Evolutionary conservation across 2,797 vertebrate genomes (phyloP), one percentile per base, ranked within the genome.

Genomic region (Falco cherrug): DNA sequence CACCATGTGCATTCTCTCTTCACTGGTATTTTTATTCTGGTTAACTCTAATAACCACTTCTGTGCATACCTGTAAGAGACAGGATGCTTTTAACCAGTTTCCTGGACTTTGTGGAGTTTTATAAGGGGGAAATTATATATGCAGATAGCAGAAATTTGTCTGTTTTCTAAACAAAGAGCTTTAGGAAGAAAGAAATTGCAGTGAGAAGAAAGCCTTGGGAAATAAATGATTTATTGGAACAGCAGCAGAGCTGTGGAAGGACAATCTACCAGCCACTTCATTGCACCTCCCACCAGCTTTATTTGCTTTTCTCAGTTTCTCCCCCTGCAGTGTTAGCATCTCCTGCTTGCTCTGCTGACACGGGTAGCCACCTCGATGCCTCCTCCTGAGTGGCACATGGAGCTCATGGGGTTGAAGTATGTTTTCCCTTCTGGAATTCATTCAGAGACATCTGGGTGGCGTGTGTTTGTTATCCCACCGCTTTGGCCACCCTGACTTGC

Each of bases 11-110:
- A 33, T 94, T 85, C 37, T 84, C 45, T 90, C 25, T 45, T 92
- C 14, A 14, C 82, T 56, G n/a, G 74, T 61, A 56, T 56, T 77
- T 48, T 84, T 74, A 61, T 69, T 81, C 37, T 78, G 5, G 6
- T 78, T 65, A 60, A 60, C 33, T 75, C 31, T 75, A 65, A 35
- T n/a, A 81, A 63, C 53, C 3, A 1, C 26, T 54, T 79, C 53
- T 73, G 50, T 9, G 3, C 7, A 2, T 87, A 85, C 50, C 56
- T 93, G 37, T 45, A 73, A 78, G 24, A 54, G 65, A 79, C n/a
- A 69, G 63, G 54, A 91, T 20, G 15, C 16, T 90, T 84, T 89
- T 82, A 70, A 92, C 63, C 31, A 63, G 35, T 59, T 90, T 48
- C 64, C 37, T 51, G 15, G 64, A 57, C 63, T 31, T 77, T 35